Base-by-base conservation (phyloP, 2,113 vertebrate genomes). In the Trogon surrucura region DNA sequence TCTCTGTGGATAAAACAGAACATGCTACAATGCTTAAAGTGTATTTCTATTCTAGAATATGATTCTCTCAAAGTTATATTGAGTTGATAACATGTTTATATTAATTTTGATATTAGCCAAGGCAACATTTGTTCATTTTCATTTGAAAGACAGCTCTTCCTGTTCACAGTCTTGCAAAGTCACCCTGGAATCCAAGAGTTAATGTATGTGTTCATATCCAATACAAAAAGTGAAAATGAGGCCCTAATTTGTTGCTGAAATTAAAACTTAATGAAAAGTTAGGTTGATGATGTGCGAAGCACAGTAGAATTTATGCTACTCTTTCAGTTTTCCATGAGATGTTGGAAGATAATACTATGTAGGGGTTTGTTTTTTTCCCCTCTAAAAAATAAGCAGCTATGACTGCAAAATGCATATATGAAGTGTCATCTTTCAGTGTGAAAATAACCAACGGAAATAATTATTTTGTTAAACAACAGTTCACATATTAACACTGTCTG, bases 331-430 rank as follows among this genome's bases (percentile, higher is more conserved):
- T 80, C 5, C 45, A n/a, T 72, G 9, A 61, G 4, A 4, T 61
- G 30, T 73, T 89, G 36, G 92, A 81, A 91, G 14, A 29, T 32
- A 67, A 30, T 47, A 71, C 36, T 1, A n/a, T 25, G 6, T 15
- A 78, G 16, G 16, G 1, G 7, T 22, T n/a, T 57, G 16, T 1
- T 8, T 22, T n/a, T 26, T 16, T 1, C 3, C 4, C 1, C 1
- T 2, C 1, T 13, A 41, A 57, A 71, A 34, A 34, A 57, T 9
- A 44, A 47, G 9, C n/a, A 87, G 1, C 8, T 61, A 3, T 47
- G 19, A n/a, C 4, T 66, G 6, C 7, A 53, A 78, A 78, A 67
- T 34, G 3, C 3, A 16, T 44, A 9, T 18, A 65, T 29, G 30
- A 79, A 75, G 2, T 3, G 22, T 62, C 13, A 57, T 21, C 2